Percentiles rank a stretch among this genome's conserved stretches.
Conservation (phyloP, 2,888 invertebrate species). For the Protophormia terraenovae region DNA sequence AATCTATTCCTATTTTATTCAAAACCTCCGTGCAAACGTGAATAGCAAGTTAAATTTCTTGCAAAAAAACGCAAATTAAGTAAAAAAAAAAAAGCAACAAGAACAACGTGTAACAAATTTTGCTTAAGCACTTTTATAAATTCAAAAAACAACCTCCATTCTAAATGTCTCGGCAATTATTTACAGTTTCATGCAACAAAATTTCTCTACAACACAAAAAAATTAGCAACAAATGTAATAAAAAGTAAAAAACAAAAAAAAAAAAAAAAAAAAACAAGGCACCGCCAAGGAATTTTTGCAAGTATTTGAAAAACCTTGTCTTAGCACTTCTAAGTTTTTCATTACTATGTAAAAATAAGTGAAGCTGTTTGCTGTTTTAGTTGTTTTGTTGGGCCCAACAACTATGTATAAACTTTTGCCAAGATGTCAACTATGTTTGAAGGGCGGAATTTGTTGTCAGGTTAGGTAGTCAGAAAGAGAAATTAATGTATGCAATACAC, state of each 20-base stretch:
- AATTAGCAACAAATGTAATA: too few species aligned
- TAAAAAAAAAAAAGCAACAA: neutral
- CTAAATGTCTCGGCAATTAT: conserved; percentile 39
- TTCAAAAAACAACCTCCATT: conserved; percentile 18
- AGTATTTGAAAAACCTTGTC: conserved; percentile 43
- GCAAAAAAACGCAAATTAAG: neutral
- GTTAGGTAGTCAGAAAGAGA: neutral
- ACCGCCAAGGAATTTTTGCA: neutral
- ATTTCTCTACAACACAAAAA: neutral
- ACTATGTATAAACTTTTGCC: conserved; percentile 8
- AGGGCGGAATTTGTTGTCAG: neutral
- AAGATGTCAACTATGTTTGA: neutral
- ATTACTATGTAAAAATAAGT: neutral
- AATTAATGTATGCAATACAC: conserved; percentile 22
- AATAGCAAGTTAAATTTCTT: conserved; percentile 6
- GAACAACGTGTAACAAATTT: conserved; percentile 26
- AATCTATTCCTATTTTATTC: neutral
- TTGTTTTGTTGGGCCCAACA: neutral
- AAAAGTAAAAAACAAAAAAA: neutral
- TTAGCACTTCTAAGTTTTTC: conserved; percentile 46
- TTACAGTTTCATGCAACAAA: conserved; percentile 36
- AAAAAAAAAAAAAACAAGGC: too few species aligned
- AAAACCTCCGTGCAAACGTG: neutral
- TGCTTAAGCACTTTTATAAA: conserved; percentile 5
- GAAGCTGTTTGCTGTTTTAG: neutral